phyloP scores from a whole-genome alignment of 2,797 vertebrate genomes.

The Geotrypetes seraphini region DNA sequence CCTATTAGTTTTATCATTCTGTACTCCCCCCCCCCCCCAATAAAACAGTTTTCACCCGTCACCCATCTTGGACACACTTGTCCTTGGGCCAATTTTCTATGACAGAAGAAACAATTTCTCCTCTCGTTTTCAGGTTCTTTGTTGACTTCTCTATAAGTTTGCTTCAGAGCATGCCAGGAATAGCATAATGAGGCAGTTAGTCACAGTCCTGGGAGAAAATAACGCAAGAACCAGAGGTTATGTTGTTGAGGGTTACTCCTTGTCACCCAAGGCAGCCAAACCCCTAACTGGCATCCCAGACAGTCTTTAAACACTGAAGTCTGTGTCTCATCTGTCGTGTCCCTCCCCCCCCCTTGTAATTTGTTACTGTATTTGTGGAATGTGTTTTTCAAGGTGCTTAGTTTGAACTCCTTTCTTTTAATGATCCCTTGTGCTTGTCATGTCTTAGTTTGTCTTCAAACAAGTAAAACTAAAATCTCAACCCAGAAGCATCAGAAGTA shows the following conservation, averaged over 20 bases:
- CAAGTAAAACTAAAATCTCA: too few relatives aligned
- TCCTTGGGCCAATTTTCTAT: not conserved
- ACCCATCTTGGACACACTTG: not conserved
- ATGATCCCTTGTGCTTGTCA: too few relatives aligned
- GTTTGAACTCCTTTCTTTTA: too few relatives aligned
- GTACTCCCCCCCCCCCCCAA: too few relatives aligned
- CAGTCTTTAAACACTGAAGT: not conserved
- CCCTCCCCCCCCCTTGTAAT: too few relatives aligned
- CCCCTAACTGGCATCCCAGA: conserved; percentile 9
- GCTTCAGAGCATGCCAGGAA: conserved; percentile 46
- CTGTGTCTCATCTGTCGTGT: not conserved
- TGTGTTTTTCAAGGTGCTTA: too few relatives aligned
- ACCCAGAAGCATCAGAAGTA: too few relatives aligned
- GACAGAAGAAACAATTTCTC: conserved; percentile 25
- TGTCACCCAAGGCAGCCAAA: conserved; percentile 22
- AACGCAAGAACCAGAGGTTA: conserved; percentile 13
- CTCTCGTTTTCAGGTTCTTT: conserved; percentile 13
- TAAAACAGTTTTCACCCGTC: conserved; percentile 17
- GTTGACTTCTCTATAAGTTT: conserved; percentile 36
- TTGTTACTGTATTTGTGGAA: too few relatives aligned
- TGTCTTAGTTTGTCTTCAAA: too few relatives aligned
- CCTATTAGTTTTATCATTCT: too few relatives aligned
- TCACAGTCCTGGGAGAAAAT: conserved; percentile 39
- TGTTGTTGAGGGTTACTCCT: conserved; percentile 35
- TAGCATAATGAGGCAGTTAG: conserved; percentile 43